These are phyloP conservation scores for Stomatorhinus ivindoensis DNA, from an alignment of 2,113 vertebrate species.

Conservation along the genomic window DNA sequence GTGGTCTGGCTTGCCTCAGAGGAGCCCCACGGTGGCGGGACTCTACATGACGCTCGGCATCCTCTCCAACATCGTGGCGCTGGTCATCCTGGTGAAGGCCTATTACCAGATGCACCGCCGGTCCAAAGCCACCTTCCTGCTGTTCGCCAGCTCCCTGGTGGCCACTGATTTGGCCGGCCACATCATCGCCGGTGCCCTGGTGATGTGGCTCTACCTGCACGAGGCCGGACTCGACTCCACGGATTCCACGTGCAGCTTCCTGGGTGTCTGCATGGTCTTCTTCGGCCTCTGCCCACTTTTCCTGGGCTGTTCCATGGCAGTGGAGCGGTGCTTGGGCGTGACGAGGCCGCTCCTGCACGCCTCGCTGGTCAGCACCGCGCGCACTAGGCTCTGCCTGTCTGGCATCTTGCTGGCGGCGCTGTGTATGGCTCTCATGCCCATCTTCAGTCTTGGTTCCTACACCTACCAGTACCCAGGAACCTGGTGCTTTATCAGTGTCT, in stretches of 20 bases:
- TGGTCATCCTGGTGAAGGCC: conserved; percentile 69
- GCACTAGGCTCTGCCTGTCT: conserved; percentile 60
- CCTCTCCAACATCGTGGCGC: conserved; percentile 73
- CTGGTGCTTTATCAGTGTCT: conserved; percentile 77
- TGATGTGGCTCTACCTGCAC: conserved; percentile 65
- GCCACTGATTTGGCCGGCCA: conserved; percentile 75
- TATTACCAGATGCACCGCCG: conserved; percentile 64
- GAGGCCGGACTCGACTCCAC: conserved; percentile 40
- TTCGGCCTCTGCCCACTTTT: conserved; percentile 81
- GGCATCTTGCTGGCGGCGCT: conserved; percentile 62
- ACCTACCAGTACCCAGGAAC: conserved; percentile 68
- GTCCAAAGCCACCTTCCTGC: conserved; percentile 73
- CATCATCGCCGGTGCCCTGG: conserved; percentile 71
- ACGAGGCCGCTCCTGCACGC: conserved; percentile 73
- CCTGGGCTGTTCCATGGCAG: conserved; percentile 78
- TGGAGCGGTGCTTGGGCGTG: conserved; percentile 77
- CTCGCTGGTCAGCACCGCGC: conserved; percentile 61
- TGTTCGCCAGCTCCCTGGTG: conserved; percentile 73
- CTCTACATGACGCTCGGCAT: conserved; percentile 77
- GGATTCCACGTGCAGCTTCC: conserved; percentile 68
- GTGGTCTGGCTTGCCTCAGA: conserved; percentile 22
- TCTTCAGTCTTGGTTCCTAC: conserved; percentile 66
- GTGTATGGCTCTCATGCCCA: conserved; percentile 68
- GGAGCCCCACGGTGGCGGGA: conserved; percentile 52
- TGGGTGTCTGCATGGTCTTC: conserved; percentile 83